Evolutionary conservation across 2,797 vertebrate species (phyloP).

Genomic region (Coranthus polyacanthus): DNA sequence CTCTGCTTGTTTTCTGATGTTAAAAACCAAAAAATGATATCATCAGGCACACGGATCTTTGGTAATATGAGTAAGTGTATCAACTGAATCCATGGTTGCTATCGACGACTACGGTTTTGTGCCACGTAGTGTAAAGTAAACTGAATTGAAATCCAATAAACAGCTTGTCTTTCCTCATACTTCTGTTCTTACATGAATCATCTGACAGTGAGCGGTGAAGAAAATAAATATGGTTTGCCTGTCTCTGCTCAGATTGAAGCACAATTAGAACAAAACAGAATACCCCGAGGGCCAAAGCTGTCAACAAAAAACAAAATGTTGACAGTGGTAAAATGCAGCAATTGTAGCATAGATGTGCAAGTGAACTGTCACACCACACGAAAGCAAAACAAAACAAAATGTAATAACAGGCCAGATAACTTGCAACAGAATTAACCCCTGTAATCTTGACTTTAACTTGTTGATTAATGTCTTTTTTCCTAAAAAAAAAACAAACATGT

Average conservation of each 20-base stretch:
- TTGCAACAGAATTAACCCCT: not conserved
- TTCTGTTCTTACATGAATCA: conserved; percentile 14
- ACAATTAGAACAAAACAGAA: conserved; percentile 16
- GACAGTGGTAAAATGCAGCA: conserved; percentile 1
- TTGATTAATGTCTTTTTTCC: conserved; percentile 10
- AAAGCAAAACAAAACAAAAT: conserved; percentile 3
- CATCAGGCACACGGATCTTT: conserved; percentile 1
- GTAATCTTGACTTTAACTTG: not conserved
- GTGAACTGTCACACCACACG: conserved; percentile 18
- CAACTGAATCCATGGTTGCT: conserved; percentile 13
- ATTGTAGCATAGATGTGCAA: conserved; percentile 25
- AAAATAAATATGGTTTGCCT: conserved; percentile 3
- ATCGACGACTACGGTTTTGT: conserved; percentile 21
- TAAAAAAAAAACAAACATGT: conserved; percentile 5
- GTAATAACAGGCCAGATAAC: conserved; percentile 21
- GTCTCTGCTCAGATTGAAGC: conserved; percentile 8
- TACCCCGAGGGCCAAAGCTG: not conserved
- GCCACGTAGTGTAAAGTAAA: conserved; percentile 4
- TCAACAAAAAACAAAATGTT: conserved; percentile 16
- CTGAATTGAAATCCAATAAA: conserved; percentile 7
- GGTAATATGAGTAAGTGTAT: conserved; percentile 22
- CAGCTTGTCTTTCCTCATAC: conserved; percentile 23
- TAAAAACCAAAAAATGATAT: conserved; percentile 22
- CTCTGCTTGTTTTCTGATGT: not conserved
- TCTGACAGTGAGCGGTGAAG: not conserved